phyloP scores from a whole-genome alignment of 37 sponge, comb jelly and placozoan genomes.

The Geodia barretti region DNA sequence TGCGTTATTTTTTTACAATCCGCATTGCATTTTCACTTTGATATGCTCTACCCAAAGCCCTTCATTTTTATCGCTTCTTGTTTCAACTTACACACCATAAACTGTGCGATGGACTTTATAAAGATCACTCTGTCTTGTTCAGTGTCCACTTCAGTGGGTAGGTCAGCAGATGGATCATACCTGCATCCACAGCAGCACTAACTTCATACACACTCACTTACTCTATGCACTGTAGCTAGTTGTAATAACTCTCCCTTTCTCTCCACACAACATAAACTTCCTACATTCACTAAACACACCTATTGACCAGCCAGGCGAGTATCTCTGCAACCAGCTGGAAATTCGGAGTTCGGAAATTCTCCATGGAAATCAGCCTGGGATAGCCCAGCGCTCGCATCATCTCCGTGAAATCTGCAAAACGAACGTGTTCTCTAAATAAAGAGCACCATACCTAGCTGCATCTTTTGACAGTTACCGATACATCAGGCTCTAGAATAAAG shows the following conservation, averaged over 20 bases:
- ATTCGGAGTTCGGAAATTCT: conserved; percentile 96
- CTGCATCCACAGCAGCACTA: conserved; percentile 14
- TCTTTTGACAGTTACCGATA: neutral
- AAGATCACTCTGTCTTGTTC: conserved; percentile 97
- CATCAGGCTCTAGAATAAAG: neutral
- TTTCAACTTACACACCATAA: too few relatives aligned
- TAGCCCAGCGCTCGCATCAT: conserved; percentile 96
- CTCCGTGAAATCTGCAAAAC: conserved; percentile 88
- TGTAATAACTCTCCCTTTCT: too few relatives aligned
- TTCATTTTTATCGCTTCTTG: too few relatives aligned
- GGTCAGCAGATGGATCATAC: conserved; percentile 90
- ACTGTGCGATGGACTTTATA: conserved; percentile 92
- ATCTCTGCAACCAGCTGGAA: conserved; percentile 94
- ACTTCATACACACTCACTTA: too few relatives aligned
- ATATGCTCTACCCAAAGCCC: too few relatives aligned
- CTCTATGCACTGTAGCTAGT: too few relatives aligned
- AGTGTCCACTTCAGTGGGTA: conserved; percentile 90
- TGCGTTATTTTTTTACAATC: too few relatives aligned
- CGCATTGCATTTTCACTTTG: too few relatives aligned
- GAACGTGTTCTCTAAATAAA: conserved; percentile 13
- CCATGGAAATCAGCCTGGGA: conserved; percentile 93
- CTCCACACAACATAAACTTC: too few relatives aligned
- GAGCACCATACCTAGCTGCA: neutral
- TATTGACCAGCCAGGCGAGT: conserved; percentile 88
- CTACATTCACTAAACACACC: conserved; percentile 63